Conservation (phyloP, 2,888 invertebrate species). For the Cristatella mucedo region DNA sequence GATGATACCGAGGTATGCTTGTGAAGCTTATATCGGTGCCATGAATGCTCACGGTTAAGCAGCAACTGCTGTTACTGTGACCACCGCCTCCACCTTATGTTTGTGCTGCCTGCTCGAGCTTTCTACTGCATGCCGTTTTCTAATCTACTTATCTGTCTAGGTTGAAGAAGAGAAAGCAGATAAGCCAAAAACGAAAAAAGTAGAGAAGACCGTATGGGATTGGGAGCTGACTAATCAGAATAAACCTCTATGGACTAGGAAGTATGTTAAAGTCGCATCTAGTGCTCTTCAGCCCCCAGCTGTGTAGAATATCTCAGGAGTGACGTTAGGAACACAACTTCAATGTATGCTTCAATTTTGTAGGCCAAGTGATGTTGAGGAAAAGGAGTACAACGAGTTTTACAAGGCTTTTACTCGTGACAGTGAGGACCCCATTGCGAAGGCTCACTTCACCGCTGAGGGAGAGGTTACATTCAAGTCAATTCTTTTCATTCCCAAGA, state of each 20-base stretch:
- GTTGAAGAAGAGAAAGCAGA: slow-evolving; percentile 44
- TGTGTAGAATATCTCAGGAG: too few species aligned
- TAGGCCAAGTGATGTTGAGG: slow-evolving; percentile 57
- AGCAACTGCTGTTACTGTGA: not conserved
- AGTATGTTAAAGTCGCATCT: too few species aligned
- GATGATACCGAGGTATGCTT: slow-evolving; percentile 11
- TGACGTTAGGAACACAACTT: not conserved
- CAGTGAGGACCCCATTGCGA: slow-evolving; percentile 60
- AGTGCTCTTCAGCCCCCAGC: too few species aligned
- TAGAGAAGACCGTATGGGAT: slow-evolving; percentile 91
- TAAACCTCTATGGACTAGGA: slow-evolving; percentile 97
- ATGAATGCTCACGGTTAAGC: not conserved
- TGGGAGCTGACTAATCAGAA: slow-evolving; percentile 91
- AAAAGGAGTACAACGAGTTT: slow-evolving; percentile 81
- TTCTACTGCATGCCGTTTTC: not conserved
- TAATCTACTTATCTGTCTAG: not conserved
- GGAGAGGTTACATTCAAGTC: slow-evolving; percentile 98
- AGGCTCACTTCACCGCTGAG: slow-evolving; percentile 90
- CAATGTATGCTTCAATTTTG: slow-evolving; percentile 14
- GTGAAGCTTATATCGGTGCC: not conserved
- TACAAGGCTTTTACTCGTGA: slow-evolving; percentile 89
- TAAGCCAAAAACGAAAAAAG: slow-evolving; percentile 67
- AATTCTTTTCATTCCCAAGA: slow-evolving; percentile 75
- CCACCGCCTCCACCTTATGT: not conserved
- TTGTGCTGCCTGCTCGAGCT: not conserved